Evolutionary conservation across 2,888 invertebrate species (phyloP), one percentile per base, ranked within the genome.

Genomic region (Pristionchus entomophagus): DNA sequence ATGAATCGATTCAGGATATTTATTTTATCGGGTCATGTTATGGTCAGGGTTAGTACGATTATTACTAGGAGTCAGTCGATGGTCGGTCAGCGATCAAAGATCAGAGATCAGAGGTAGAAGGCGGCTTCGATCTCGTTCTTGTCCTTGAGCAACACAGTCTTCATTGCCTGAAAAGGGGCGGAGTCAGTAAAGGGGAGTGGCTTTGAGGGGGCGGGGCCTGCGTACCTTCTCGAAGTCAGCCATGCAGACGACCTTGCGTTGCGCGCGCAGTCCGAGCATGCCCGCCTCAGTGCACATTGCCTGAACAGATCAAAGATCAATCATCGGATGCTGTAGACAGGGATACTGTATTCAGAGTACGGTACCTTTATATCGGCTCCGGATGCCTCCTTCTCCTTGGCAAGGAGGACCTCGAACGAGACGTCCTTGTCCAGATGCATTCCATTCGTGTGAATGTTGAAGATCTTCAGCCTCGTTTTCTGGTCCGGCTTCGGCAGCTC

Each of bases 401-500:
- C 38, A 17, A 88, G 56, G n/a, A 88, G 85, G 6, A 69, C 82
- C 80, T 88, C 88, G 49, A 88, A 89, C 17, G 85, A 69, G 77
- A 88, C 87, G 51, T 88, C 87, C 53, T 88, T 87, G 10, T 84
- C 88, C 53, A 88, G 82, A 6, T 73, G 82, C 88, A 88, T 88
- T 3, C 88, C 87, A 49, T 65, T 51, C 8, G 86, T 41, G 53
- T 85, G 82, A 56, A 85, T 81, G 51, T 6, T 17, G 81, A 91
- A 90, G 84, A 91, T 91, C 82, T 98, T 95, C 86, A 97, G 95
- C 94, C 97, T 97, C 0, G 99, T 98, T 94, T 99, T 99, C 94
- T 99, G 99, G 95, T 99, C 99, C 0, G 99, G 99, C 83, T 99
- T 95, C 0, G 99, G 99, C 94, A 99, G 87, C 86, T 90, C 78